Evolutionary conservation across 2,797 vertebrate genomes (phyloP).

Genomic region (Centropyge bicolor): DNA sequence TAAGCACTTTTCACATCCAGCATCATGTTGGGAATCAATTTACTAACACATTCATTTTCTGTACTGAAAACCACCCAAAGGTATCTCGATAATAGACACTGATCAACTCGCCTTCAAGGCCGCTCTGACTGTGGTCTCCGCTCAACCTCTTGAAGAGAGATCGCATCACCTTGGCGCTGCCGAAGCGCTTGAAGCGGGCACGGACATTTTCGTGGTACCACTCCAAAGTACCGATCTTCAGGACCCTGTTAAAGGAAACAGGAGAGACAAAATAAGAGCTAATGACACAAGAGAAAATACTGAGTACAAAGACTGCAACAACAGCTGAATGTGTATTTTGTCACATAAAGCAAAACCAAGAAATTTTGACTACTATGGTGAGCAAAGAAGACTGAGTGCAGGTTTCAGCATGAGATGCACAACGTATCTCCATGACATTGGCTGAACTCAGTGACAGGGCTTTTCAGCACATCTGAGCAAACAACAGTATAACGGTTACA

Average conservation of each 20-base stretch:
- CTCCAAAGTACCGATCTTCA: constrained; percentile 92
- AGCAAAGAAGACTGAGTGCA: not conserved
- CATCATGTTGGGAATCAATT: not conserved
- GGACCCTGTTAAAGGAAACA: constrained; percentile 80
- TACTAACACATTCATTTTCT: not conserved
- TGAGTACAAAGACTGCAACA: not conserved
- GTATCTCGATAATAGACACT: not conserved
- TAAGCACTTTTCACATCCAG: not conserved
- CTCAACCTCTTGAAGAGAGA: constrained; percentile 89
- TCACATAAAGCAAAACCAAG: not conserved
- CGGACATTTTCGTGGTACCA: constrained; percentile 93
- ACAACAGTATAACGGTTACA: constrained; percentile 16
- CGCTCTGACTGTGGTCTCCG: constrained; percentile 67
- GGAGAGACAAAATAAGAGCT: not conserved
- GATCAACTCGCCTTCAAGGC: constrained; percentile 77
- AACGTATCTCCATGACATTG: constrained; percentile 34
- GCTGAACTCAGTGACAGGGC: constrained; percentile 19
- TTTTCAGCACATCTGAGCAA: constrained; percentile 34
- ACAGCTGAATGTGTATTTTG: not conserved
- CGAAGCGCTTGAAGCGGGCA: constrained; percentile 92
- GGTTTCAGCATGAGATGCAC: constrained; percentile 6
- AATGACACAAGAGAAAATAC: not conserved
- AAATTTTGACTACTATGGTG: not conserved
- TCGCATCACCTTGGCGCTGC: constrained; percentile 93
- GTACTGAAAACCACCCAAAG: not conserved